phyloP scores from a whole-genome alignment of 2,888 invertebrate genomes.

The Ophion ellenae region DNA sequence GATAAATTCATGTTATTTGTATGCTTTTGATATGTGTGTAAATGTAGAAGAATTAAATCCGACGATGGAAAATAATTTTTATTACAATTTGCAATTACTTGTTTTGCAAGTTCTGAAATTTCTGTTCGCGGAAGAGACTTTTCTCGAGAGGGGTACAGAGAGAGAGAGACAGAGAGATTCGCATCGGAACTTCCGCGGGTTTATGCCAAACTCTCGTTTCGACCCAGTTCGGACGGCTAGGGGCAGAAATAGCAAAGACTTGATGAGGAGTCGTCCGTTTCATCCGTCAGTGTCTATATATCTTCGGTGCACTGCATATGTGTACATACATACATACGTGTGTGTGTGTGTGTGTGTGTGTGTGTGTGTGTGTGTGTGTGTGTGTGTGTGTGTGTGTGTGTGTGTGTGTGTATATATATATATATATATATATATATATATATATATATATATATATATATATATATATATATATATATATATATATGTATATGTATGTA shows the following conservation, averaged over 20 bases:
- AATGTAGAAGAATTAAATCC: no score
- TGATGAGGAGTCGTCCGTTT: constrained; percentile 6
- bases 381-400: no score
- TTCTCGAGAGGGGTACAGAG: constrained; percentile 1
- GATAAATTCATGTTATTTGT: neutral
- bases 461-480: no score
- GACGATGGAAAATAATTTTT: no score
- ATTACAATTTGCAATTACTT: no score
- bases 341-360: no score
- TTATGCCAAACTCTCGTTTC: constrained; percentile 61
- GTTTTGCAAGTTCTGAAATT: neutral
- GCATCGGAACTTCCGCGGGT: constrained; percentile 55
- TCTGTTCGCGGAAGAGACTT: constrained; percentile 12
- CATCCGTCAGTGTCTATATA: constrained; percentile 20
- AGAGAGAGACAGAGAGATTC: constrained; percentile 6
- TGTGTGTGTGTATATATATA: neutral
- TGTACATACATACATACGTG: neutral
- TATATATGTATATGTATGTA: no score
- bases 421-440: neutral
- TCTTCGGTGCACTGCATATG: constrained; percentile 1
- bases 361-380: no score
- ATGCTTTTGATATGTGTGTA: neutral
- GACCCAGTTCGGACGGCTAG: constrained; percentile 61
- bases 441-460: neutral
- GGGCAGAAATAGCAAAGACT: constrained; percentile 67